These are phyloP conservation scores for Apamea sordens DNA, from an alignment of 2,888 invertebrate genomes.

Conservation along the genomic window DNA sequence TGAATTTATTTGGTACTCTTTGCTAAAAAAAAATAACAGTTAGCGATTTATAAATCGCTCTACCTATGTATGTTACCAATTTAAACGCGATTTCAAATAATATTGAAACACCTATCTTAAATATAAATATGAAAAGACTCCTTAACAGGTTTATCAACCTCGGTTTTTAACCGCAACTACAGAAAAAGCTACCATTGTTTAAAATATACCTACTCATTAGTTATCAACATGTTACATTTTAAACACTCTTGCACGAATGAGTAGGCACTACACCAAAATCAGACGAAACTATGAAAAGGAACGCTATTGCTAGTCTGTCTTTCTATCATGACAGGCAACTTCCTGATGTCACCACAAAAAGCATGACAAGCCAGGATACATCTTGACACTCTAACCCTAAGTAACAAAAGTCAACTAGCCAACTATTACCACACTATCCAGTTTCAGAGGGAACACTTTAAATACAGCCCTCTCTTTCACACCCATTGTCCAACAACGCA, in stretches of 20 bases:
- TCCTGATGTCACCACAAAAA: constrained; percentile 54
- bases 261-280: constrained; percentile 8
- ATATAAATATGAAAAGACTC: neutral
- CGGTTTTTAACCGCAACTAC: constrained; percentile 22
- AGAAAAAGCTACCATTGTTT: constrained; percentile 11
- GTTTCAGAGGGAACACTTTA: constrained; percentile 66
- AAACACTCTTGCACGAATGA: neutral
- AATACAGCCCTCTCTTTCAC: constrained; percentile 61
- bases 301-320: constrained; percentile 8
- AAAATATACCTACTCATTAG: neutral
- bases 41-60: neutral
- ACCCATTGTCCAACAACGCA: constrained; percentile 57
- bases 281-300: constrained; percentile 29
- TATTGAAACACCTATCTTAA: neutral
- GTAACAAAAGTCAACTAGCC: constrained; percentile 59
- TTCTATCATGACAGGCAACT: constrained; percentile 43
- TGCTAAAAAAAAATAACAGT: too few species aligned
- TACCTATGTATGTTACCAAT: neutral
- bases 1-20: too few species aligned
- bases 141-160: neutral
- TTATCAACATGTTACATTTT: neutral
- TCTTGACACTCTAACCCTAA: constrained; percentile 61
- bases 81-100: neutral
- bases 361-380: constrained; percentile 63
- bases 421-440: constrained; percentile 65